Conservation (phyloP, 1,140 invertebrate species). For the Druon quercuslanigerum region DNA sequence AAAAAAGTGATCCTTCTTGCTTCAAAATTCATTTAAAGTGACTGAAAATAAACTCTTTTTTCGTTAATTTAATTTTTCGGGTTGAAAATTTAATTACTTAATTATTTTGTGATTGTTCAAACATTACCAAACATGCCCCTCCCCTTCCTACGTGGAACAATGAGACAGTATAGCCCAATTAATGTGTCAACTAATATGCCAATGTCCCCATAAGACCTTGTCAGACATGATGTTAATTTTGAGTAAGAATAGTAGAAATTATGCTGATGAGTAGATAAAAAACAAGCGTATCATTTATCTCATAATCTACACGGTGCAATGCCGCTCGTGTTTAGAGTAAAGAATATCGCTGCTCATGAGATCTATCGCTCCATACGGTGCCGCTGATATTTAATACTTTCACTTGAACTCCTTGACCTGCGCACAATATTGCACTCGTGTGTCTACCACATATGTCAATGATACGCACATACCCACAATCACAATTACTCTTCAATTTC, state of each 20-base stretch:
- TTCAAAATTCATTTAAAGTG: no score
- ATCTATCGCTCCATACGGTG: slow-evolving; percentile 36
- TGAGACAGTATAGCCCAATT: no score
- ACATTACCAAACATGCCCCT: no score
- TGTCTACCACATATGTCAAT: slow-evolving; percentile 19
- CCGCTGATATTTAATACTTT: slow-evolving; percentile 71
- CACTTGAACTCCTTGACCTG: slow-evolving; percentile 72
- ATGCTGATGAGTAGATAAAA: not conserved
- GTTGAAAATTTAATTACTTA: no score
- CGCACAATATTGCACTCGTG: slow-evolving; percentile 52
- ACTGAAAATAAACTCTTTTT: no score
- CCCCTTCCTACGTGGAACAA: no score
- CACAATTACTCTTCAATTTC: slow-evolving; percentile 13
- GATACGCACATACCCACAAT: not conserved
- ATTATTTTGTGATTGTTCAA: no score
- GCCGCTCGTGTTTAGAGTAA: slow-evolving; percentile 28
- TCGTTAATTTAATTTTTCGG: no score
- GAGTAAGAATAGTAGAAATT: not conserved
- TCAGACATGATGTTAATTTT: no score
- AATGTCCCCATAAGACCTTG: no score
- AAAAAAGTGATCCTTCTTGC: no score
- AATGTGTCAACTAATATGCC: no score
- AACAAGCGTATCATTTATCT: slow-evolving; percentile 10
- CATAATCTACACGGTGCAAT: slow-evolving; percentile 7
- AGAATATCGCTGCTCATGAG: slow-evolving; percentile 21